Conservation (phyloP, 2,113 vertebrate genomes). For the Spea bombifrons region DNA sequence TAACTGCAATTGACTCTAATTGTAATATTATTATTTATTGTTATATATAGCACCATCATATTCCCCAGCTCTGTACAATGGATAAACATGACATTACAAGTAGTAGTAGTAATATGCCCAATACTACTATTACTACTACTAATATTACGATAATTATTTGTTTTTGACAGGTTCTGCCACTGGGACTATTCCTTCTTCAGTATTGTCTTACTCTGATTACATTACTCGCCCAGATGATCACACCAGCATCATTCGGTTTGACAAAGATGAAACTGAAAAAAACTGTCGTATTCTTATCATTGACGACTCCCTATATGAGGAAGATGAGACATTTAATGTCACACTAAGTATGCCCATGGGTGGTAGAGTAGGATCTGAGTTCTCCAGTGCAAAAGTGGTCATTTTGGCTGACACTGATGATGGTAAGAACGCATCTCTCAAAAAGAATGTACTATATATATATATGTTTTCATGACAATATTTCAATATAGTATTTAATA, state of each 20-base stretch:
- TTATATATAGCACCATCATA: too few species aligned
- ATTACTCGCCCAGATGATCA: conserved; percentile 79
- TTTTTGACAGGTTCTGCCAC: conserved; percentile 67
- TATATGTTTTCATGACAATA: too few species aligned
- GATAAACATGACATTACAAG: too few species aligned
- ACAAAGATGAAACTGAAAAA: conserved; percentile 75
- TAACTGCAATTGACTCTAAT: too few species aligned
- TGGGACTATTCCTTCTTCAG: conserved; percentile 70
- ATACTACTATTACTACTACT: too few species aligned
- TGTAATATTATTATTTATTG: too few species aligned
- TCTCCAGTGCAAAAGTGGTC: conserved; percentile 67
- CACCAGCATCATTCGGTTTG: conserved; percentile 74
- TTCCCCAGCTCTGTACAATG: too few species aligned
- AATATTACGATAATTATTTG: background rate
- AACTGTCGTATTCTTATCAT: conserved; percentile 75
- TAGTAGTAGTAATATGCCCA: too few species aligned
- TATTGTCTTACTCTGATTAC: conserved; percentile 78
- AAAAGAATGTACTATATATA: conserved; percentile 4
- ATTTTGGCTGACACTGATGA: conserved; percentile 77
- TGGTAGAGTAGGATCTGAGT: conserved; percentile 68
- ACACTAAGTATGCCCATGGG: conserved; percentile 78
- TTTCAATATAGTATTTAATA: too few species aligned
- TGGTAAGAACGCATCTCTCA: conserved; percentile 64
- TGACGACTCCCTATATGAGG: conserved; percentile 81
- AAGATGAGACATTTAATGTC: conserved; percentile 79